Evolutionary conservation across 2,888 invertebrate genomes (phyloP), one percentile per base, ranked within the genome.

Genomic region (Linnaemya vulpina): DNA sequence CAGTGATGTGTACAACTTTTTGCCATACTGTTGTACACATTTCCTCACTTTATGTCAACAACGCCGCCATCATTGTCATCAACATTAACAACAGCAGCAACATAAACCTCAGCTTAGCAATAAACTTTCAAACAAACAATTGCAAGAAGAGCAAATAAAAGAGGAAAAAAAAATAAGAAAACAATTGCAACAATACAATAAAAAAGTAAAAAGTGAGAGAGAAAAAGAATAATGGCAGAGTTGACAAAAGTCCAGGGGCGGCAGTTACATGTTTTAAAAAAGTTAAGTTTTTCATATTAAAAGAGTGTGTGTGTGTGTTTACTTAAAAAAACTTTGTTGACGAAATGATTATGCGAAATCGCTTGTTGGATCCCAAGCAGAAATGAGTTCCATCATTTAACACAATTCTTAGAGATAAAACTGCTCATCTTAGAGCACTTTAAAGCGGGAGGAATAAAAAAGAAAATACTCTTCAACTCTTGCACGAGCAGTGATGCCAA

Each of bases 21-120:
- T 58, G 49, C 25, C 25, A 38, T 25, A 80, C 49, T 73, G 49
- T 58, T 73, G 49, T 58, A 55, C 65, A 74, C 51, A 76, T 65
- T 76, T 82, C 55, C 70, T 55, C 63, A 82, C 70, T 82, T 82
- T 71, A 76, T 76, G 76, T 82, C 82, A 82, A 82, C 76, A 82
- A 82, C 55, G 49, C 25, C 60, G 49, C 25, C 60, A 76, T 76
- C 55, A 74, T 74, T 22, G 65, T 65, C 58, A 46, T 43, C 70
- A 75, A 17, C 63, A 63, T 67, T 46, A 22, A 10, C 55, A 67
- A 30, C 77, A 78, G 13, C 40, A 70, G 25, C 58, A 73, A 49
- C 46, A 73, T 49, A 49, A 40, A 53, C 75, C 40, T 53, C 51
- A 77, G 68, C 25, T 68, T 1, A 46, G 38, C 68, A 76, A 63